Conservation (phyloP, 2,888 invertebrate genomes). For the Formica aserva region DNA sequence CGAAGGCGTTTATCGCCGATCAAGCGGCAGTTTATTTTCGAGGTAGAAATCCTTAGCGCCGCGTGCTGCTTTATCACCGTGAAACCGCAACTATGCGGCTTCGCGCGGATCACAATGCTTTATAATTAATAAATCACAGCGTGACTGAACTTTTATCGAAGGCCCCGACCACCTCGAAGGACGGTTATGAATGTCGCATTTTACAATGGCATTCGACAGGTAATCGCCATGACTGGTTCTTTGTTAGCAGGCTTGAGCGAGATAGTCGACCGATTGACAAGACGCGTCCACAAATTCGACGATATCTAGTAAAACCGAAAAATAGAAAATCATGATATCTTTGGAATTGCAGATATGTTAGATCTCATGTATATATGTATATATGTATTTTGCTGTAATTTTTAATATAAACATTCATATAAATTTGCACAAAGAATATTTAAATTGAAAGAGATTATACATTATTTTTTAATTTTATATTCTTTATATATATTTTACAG, state of each 20-base stretch:
- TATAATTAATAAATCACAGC: conserved; percentile 55
- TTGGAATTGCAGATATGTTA: background rate
- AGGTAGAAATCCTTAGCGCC: conserved; percentile 49
- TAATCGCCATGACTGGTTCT: conserved; percentile 63
- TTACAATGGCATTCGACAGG: conserved; percentile 51
- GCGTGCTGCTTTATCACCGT: conserved; percentile 52
- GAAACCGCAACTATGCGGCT: conserved; percentile 52
- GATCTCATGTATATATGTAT: background rate
- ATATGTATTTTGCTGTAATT: background rate
- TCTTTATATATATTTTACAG: background rate
- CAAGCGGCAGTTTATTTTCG: conserved; percentile 36
- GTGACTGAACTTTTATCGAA: conserved; percentile 54
- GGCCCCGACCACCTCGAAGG: conserved; percentile 50
- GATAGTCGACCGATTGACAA: conserved; percentile 58
- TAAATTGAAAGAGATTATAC: background rate
- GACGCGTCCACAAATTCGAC: conserved; percentile 27
- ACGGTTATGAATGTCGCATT: conserved; percentile 61
- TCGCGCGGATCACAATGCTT: conserved; percentile 57
- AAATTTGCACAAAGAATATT: background rate
- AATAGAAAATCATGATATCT: conserved; percentile 3
- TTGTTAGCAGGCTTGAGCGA: conserved; percentile 36
- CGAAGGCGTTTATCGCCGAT: conserved; percentile 37
- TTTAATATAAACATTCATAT: background rate
- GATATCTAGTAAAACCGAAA: conserved; percentile 4
- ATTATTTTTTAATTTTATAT: background rate